Base-by-base conservation (phyloP, 2,888 invertebrate species). In the Oligia latruncula region DNA sequence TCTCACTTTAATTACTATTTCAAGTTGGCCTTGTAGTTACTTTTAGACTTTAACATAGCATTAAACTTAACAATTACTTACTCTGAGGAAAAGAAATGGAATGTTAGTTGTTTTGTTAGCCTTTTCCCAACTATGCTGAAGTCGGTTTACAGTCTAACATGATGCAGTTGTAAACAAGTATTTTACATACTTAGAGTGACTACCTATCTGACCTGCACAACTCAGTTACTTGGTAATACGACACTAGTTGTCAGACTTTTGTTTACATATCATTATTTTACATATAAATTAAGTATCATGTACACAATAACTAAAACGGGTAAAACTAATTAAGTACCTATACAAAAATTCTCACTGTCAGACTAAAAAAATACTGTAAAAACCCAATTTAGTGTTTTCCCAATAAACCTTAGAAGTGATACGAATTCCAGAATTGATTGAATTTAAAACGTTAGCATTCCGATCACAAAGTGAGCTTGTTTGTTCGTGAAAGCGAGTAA, bases 401-500 rank as follows among this genome's bases (percentile, higher is more conserved):
- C 71, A 82, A 82, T 83, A 81, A 86, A 79, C 71, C 70, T 82
- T 81, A 78, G 73, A 78, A 89, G 78, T 80, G 82, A 87, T 88
- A 82, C 82, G 77, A 85, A 89, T 88, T 87, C 86, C 77, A 68
- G 81, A 87, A 87, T 83, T 85, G 87, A 87, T 91, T 88, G 89
- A 90, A 91, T 91, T 92, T 90, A 90, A 91, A 91, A 91, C 83
- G 90, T 93, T 94, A 91, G 89, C 90, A 96, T 96, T 95, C 95
- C 86, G 90, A 91, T 92, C 94, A 94, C 93, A 92, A 89, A 93
- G 91, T 91, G 91, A 92, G 93, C 92, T 94, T 95, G 95, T 95
- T 95, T 96, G 95, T 93, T 93, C 90, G 91, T 94, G 94, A 94
- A 94, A 95, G 93, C 94, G 94, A 95, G 94, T 94, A 93, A 92